Conservation (phyloP, 2,797 vertebrate species). For the Spondyliosoma cantharus region DNA sequence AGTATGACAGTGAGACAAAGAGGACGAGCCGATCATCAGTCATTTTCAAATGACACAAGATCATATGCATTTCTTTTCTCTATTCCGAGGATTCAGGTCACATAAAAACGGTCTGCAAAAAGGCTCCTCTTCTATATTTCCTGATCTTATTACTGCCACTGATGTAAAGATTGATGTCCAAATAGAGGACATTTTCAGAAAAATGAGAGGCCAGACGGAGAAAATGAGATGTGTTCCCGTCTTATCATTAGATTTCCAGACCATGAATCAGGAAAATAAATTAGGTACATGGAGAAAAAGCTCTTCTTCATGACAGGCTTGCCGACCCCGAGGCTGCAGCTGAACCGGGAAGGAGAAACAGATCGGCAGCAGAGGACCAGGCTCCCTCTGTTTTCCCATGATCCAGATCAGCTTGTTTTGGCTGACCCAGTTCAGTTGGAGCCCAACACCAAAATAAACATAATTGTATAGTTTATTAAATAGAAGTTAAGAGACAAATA, state of each 20-base stretch:
- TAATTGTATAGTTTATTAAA: slow-evolving; percentile 49
- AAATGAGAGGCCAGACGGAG: background rate
- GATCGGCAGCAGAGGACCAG: slow-evolving; percentile 59
- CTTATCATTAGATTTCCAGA: slow-evolving; percentile 23
- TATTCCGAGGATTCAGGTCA: background rate
- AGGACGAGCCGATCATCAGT: slow-evolving; percentile 15
- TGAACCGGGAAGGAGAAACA: slow-evolving; percentile 52
- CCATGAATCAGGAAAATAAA: slow-evolving; percentile 31
- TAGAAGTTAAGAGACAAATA: slow-evolving; percentile 46
- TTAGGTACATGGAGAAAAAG: slow-evolving; percentile 10
- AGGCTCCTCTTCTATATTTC: background rate
- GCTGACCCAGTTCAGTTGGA: slow-evolving; percentile 42
- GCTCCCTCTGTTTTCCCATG: slow-evolving; percentile 71
- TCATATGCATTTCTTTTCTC: background rate
- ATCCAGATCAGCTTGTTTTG: slow-evolving; percentile 79
- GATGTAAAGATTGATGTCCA: slow-evolving; percentile 12
- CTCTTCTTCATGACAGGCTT: slow-evolving; percentile 36
- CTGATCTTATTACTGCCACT: slow-evolving; percentile 5
- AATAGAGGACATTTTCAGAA: slow-evolving; percentile 22
- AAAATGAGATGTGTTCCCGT: background rate
- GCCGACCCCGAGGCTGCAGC: slow-evolving; percentile 42
- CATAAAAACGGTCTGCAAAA: background rate
- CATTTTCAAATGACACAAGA: slow-evolving; percentile 11
- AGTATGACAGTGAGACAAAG: background rate
- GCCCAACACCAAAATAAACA: slow-evolving; percentile 69